phyloP scores from a whole-genome alignment of 2,113 vertebrate genomes.

The Rana temporaria region DNA sequence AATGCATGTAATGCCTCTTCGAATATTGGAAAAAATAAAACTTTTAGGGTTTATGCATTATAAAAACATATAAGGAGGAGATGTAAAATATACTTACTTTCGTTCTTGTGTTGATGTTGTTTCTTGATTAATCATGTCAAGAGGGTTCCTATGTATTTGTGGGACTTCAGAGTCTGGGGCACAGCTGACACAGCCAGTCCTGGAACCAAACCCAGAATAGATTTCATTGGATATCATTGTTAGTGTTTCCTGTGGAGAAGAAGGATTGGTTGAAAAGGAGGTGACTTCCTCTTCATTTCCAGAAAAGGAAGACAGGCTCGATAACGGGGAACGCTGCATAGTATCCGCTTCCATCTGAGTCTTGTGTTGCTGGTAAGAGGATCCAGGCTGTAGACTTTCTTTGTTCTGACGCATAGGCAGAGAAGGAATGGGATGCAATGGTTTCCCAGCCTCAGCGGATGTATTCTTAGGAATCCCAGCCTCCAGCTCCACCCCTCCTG shows the following conservation, averaged over 20 bases:
- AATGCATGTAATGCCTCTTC: too few relatives aligned
- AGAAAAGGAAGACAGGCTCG: conserved; percentile 51
- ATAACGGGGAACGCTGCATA: background rate
- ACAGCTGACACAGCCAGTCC: conserved; percentile 12
- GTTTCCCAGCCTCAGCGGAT: conserved; percentile 21
- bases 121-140: conserved; percentile 57
- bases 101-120: conserved; percentile 59
- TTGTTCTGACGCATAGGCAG: conserved; percentile 70
- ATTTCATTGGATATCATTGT: conserved; percentile 90
- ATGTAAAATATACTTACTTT: conserved; percentile 60
- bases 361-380: conserved; percentile 51
- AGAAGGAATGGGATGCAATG: conserved; percentile 55
- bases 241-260: conserved; percentile 64
- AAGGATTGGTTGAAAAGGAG: conserved; percentile 27
- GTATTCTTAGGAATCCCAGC: background rate
- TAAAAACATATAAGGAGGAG: background rate
- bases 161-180: background rate
- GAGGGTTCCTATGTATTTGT: conserved; percentile 54
- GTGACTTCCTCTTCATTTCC: conserved; percentile 61
- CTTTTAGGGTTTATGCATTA: too few relatives aligned
- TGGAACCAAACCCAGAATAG: conserved; percentile 79
- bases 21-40: too few relatives aligned
- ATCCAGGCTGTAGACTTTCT: conserved; percentile 5
- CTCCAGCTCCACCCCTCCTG: background rate
- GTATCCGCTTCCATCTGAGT: background rate